Evolutionary conservation across 2,888 invertebrate genomes (phyloP), one percentile per base, ranked within the genome.

Genomic region (Limnephilus rhombicus): DNA sequence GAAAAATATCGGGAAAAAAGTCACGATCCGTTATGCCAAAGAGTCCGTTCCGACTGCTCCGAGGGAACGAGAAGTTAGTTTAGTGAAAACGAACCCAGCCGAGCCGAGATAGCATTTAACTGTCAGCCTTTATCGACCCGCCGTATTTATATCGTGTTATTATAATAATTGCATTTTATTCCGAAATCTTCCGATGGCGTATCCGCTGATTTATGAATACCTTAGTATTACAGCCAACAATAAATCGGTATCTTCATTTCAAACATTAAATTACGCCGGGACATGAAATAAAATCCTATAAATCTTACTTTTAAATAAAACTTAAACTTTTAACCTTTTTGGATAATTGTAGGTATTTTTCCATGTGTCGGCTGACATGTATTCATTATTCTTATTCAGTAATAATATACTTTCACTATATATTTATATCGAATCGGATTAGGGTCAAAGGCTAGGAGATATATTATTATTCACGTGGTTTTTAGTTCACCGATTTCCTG

Each of bases 151-250:
- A 90, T 83, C 82, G 83, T 83, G 90, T 90, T 90, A 90, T 90
- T 90, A 90, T 90, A 90, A 90, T 90, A 90, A 90, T 90, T 90
- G 90, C 90, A 90, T 90, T 90, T 90, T 83, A 83, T 90, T 90
- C 37, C 53, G 82, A 82, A 83, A 90, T 53, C 45, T 83, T 83
- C 49, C 81, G 31, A 41, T 90, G 80, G 83, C 83, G 90, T 90
- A 83, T 90, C 82, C 31, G 31, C 81, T 90, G 90, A 90, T 90
- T 90, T 90, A 90, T 90, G 90, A 83, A 90, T 49, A 90, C 90
- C 82, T 49, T 37, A 89, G 68, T 80, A 87, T 87, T 68, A 87
- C 81, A 29, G 89, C 89, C 34, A 41, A 89, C 89, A 53, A 90
- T 90, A 90, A 90, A 90, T 83, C 90, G 49, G 81, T 83, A 90